Base-by-base conservation (phyloP, 2,797 vertebrate species). In the Semotilus atromaculatus region DNA sequence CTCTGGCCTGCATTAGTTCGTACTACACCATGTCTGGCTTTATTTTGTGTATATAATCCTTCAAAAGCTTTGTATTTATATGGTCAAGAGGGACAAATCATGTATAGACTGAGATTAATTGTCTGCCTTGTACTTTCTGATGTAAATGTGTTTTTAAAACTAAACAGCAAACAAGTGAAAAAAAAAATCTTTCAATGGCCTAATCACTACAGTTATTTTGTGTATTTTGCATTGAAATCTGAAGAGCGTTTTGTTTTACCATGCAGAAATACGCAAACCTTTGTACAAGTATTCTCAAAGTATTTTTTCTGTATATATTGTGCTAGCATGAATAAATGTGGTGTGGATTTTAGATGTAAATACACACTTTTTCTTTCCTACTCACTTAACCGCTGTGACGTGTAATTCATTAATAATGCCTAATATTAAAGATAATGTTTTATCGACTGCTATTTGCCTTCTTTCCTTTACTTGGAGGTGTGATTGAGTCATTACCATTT, bases 281-380 rank as follows among this genome's bases (percentile, higher is more conserved):
- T 95, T 96, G 95, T 96, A 96, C 94, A 91, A 93, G 92, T 95
- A 94, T 93, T 95, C 93, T 92, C 91, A 93, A 93, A 92, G 92
- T 95, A 94, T 91, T 96, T 96, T 94, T 93, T 92, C 97, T 89
- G 96, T 96, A 96, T 96, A 95, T 96, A 95, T 95, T 94, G 96
- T 97, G 96, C 96, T 97, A 96, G 97, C 97, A 97, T 98, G 97
- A 93, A 92, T 94, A 91, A 93, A 94, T 95, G 96, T 97, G 95
- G 95, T 93, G 96, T 96, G 91, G 95, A 94, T 95, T 94, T 96
- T 97, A 97, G 95, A 96, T 98, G 97, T 97, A 97, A 97, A 98
- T 97, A 98, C 94, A 95, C 94, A 93, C 60, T 13, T 92, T 93
- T 92, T 92, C 92, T 93, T 93, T 93, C 94, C 95, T 94, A 93